Evolutionary conservation across 2,797 vertebrate species (phyloP).

Genomic region (Pseudomugil tenellus): DNA sequence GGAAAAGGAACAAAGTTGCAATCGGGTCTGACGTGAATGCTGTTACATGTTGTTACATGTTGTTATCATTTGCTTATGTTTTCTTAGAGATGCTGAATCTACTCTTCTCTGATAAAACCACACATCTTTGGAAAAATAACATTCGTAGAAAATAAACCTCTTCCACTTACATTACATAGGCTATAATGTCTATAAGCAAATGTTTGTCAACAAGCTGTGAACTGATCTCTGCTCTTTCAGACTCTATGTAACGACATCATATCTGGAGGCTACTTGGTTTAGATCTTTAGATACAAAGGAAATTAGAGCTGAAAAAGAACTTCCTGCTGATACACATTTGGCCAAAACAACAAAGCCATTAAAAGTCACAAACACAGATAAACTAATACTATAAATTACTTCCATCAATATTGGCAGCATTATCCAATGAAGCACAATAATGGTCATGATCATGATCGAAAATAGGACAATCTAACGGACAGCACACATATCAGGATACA

Average conservation of each 20-base stretch:
- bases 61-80: not conserved
- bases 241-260: not conserved
- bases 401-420: not conserved
- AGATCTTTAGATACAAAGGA: not conserved
- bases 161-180: not conserved
- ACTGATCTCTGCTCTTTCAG: not conserved
- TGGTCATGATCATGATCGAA: slow-evolving; percentile 45
- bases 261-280: not conserved
- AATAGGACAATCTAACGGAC: slow-evolving; percentile 55
- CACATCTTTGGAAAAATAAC: not conserved
- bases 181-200: not conserved
- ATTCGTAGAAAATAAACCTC: not conserved
- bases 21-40: not conserved
- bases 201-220: not conserved
- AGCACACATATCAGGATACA: slow-evolving; percentile 51
- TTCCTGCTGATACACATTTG: slow-evolving; percentile 1
- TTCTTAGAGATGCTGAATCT: not conserved
- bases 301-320: not conserved
- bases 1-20: slow-evolving; percentile 12
- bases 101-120: slow-evolving; percentile 11
- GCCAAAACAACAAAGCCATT: not conserved
- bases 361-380: slow-evolving; percentile 12
- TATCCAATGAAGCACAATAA: slow-evolving; percentile 32
- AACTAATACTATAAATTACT: not conserved
- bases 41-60: not conserved